Base-by-base conservation (phyloP, 2,888 invertebrate genomes). In the Scaptomyza cyrtandrae region DNA sequence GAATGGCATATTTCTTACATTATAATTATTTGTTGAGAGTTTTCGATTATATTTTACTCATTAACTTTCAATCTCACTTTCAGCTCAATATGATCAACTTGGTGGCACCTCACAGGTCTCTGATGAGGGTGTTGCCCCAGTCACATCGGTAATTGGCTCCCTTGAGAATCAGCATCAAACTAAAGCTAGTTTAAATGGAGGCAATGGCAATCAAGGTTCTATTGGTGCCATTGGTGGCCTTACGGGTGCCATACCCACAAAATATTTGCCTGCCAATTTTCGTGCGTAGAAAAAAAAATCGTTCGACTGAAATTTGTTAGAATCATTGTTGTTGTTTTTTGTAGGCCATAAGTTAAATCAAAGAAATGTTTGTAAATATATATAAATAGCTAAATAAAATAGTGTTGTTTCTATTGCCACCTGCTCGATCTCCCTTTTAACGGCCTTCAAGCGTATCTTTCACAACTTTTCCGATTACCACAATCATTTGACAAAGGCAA, bases 21-120 rank as follows among this genome's bases (percentile, higher is more conserved):
- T 24, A 24, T 24, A 24, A 24, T 24, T 24, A 24, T 24, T 24
- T 24, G 2, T 24, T 24, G 1, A 5, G 24, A 24, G 3, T 24
- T 24, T 24, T 24, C 3, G 3, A 37, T n/a, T 37, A n/a, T n/a
- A 37, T 50, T 50, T 37, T n/a, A 24, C 24, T 24, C 3, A n/a
- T 16, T 41, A 41, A 3, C 6, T 19, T 19, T 50, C 0, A 2
- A n/a, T 27, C 5, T 31, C 1, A 27, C 39, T 75, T 84, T 16
- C 67, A 92, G 92, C 91, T 53, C 91, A 92, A 91, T 92, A 91
- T 63, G 92, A 92, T 75, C 82, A 91, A 58, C 86, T 92, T 41
- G 92, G 92, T 24, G 92, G 92, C 39, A 90, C 91, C 3, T 90
- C 91, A 10, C 89, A 90, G 56, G 61, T 91, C 6, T 91, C 91